A percentile compares a stretch with the other conserved stretches of the same genome.
Evolutionary conservation across 2,113 vertebrate genomes (phyloP).

Genomic region (Cathartes aura): DNA sequence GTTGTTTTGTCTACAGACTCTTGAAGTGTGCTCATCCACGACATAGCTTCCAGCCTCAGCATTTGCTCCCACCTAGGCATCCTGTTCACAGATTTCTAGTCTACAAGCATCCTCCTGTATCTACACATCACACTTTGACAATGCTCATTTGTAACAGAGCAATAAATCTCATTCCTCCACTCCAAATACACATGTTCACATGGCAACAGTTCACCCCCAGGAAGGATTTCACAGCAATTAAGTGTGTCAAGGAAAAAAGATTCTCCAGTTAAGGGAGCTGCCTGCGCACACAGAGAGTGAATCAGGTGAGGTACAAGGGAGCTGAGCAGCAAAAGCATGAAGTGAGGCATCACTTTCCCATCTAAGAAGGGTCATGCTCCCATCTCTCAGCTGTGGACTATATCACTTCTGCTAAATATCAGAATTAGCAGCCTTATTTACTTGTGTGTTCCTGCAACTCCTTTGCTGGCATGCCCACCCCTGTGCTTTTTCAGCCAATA

Average conservation of each 20-base stretch:
- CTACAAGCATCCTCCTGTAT: neutral
- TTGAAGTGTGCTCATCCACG: neutral
- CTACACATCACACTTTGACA: neutral
- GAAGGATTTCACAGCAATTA: neutral
- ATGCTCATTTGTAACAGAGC: neutral
- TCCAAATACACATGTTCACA: neutral
- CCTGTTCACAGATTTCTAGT: neutral
- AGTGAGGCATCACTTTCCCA: neutral
- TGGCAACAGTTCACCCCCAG: neutral
- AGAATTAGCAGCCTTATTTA: neutral
- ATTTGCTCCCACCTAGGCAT: neutral
- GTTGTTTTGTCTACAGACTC: neutral
- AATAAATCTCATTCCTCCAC: neutral
- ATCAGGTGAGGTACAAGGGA: neutral
- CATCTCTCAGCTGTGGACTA: neutral
- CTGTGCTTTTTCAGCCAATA: neutral
- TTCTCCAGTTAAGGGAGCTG: neutral
- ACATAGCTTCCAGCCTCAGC: neutral
- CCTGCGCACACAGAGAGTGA: neutral
- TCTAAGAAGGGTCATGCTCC: neutral
- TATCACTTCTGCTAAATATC: neutral
- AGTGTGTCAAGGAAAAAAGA: neutral
- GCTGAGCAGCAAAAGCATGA: neutral
- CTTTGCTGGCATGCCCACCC: neutral
- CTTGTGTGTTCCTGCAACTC: neutral